Evolutionary conservation across 2,888 invertebrate species (phyloP), one percentile per base, ranked within the genome.

Genomic region (Dolichopus griseipennis): DNA sequence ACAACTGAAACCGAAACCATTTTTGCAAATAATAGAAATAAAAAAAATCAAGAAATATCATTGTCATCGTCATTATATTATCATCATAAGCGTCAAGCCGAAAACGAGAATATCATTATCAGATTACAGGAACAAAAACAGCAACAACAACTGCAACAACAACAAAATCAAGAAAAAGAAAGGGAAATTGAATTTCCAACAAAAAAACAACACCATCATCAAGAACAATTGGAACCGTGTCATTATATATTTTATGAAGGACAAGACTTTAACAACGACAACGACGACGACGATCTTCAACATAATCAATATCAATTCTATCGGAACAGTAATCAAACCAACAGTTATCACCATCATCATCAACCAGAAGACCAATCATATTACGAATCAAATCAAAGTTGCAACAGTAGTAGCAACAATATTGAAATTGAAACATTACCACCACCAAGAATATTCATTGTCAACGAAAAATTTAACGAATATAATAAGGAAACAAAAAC

Each of bases 11-110:
- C 37, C n/a, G 15, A 12, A 12, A 52, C n/a, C n/a, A 52, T 15
- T 15, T 18, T 52, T 52, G 15, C 52, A 52, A 52, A 5, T 52
- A 52, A 52, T 18, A 52, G 52, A 52, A 52, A 52, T 52, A 12
- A 52, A 52, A 52, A 52, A 52, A 52, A 18, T 52, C 52, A 52
- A n/a, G 52, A 52, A 18, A n/a, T 52, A 52, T n/a, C 52, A 52
- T 52, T 52, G 52, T 52, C 52, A 52, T 52, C 52, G 18, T 52
- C 52, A 52, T 52, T 52, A 52, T 52, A 52, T 52, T 52, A n/a
- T 52, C 1, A 52, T 52, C 52, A 52, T 15, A 52, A 52, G 52
- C 52, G 18, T 52, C 52, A 52, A 52, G n/a, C 52, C 52, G 52
- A 52, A 52, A 52, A 52, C 52, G 52, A 52, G 52, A 52, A 52